Base-by-base conservation (phyloP, 2,888 invertebrate species). In the Pandemis heparana region DNA sequence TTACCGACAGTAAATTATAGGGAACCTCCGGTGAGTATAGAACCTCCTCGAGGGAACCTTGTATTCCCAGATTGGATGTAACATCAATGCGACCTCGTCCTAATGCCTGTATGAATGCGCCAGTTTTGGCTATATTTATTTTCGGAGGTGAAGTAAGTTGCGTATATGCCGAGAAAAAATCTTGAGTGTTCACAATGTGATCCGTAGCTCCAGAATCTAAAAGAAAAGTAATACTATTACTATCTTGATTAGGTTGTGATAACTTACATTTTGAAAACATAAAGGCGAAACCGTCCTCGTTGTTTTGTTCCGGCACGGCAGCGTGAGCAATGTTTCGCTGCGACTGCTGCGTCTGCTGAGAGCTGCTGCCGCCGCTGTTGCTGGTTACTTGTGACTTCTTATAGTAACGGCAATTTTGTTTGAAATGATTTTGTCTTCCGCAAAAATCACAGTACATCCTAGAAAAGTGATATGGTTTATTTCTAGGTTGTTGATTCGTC, bases 191-290 rank as follows among this genome's bases (percentile, higher is more conserved):
- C 18, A 53, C 53, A 18, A 53, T 53, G 16, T 18, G 18, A 18
- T 53, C 18, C 18, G 53, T 43, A 2, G 43, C 43, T 10, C 43
- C 43, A 5, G 53, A 53, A 53, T 53, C 18, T 53, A 53, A 18
- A 53, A 53, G 16, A 18, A 53, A 53, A 53, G 5, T 16, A 53
- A 53, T 18, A 18, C 18, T 8, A 53, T 53, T 16, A 18, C 18
- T 53, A 53, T n/a, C 53, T 18, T 16, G 18, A 53, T 16, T 4
- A 53, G n/a, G 8, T 16, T 53, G 8, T 9, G 53, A 16, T 8
- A 18, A 53, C 53, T 53, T 53, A 53, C 18, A 53, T 53, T 53
- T 16, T 53, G 53, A 53, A 18, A 53, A 53, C 53, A 53, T 53
- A 3, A 53, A 53, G 18, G 53, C 53, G 9, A 53, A 53, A 53